Evolutionary conservation across 2,797 vertebrate species (phyloP), one percentile per base, ranked within the genome.

Genomic region (Bryconaethiops microstoma): DNA sequence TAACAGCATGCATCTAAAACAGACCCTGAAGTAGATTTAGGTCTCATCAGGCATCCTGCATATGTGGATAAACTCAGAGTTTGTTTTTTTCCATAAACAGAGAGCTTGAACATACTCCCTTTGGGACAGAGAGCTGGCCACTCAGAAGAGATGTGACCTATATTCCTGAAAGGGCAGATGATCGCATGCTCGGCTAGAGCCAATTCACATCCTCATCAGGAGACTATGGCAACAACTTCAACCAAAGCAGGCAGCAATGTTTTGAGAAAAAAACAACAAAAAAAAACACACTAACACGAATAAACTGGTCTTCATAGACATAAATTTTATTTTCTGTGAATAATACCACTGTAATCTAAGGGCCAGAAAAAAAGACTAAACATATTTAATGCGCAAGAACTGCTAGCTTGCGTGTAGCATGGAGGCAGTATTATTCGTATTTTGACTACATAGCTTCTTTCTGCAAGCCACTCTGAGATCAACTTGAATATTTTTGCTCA

Each of bases 61-160:
- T 81, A 57, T 76, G 21, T 40, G 55, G 55, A 62, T 59, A 68
- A 57, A 57, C 19, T 76, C 42, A 54, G 52, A 62, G 35, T 70
- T 71, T 81, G 79, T 77, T 82, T 25, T 82, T 25, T 16, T 62
- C 70, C 40, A 78, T 78, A 82, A 81, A 71, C 79, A 76, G 57
- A 63, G 70, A 62, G 57, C 16, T 10, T 55, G 54, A 74, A 57
- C 17, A 23, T 13, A 40, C n/a, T 40, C 54, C 74, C 65, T 48
- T 54, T 77, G 78, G 67, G 73, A 71, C 12, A 67, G 54, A 70
- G 69, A 52, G 62, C 69, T 75, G 79, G 76, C 80, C 73, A 82
- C 74, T 84, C 76, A 74, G 64, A 62, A 71, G 78, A 76, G 54
- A 79, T 75, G 48, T 84, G 82, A 84, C 76, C 86, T 83, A 85